phyloP scores from a whole-genome alignment of 2,113 vertebrate genomes.

The Pithys albifrons region DNA sequence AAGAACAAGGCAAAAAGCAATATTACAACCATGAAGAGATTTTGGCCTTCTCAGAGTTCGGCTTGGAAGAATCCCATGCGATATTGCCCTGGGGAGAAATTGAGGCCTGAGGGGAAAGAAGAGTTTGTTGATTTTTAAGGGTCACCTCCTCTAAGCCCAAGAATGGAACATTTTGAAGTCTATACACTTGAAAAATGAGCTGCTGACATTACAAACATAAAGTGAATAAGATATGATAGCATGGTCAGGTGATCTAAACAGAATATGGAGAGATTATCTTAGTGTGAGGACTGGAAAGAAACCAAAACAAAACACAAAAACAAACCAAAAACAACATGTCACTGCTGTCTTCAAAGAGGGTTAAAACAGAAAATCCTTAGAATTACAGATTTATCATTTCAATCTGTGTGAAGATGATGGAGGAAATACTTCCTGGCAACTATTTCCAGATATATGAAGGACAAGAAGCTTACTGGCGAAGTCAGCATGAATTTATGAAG shows the following conservation, averaged over 20 bases:
- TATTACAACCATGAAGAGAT: fast-evolving
- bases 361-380: background rate
- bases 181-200: background rate
- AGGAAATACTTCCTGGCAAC: background rate
- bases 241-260: background rate
- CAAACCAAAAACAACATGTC: background rate
- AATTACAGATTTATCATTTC: background rate
- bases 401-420: background rate
- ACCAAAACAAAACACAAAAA: too few relatives aligned
- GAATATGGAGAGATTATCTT: background rate
- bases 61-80: background rate
- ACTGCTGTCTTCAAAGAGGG: background rate
- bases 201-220: background rate
- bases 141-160: background rate
- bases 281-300: background rate
- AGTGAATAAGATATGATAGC: background rate
- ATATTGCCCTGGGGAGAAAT: background rate
- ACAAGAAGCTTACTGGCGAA: background rate
- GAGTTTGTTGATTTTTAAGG: background rate
- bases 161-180: background rate
- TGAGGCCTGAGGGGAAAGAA: background rate
- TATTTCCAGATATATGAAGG: background rate
- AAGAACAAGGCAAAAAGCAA: background rate
- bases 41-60: background rate
- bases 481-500: background rate